phyloP scores from a whole-genome alignment of 1,140 invertebrate species.

The Metopolophium dirhodum region DNA sequence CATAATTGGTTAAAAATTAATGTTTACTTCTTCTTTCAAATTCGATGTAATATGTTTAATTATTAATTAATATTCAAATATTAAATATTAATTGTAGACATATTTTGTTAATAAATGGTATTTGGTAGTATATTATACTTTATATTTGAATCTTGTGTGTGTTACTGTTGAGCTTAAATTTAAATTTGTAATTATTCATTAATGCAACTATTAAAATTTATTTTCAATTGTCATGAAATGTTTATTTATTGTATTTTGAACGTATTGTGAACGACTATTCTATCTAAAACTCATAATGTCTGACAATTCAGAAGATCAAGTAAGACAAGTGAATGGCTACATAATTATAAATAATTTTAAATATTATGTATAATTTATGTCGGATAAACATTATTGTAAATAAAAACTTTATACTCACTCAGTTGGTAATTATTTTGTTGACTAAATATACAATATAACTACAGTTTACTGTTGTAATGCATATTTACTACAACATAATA shows the following conservation, averaged over 20 bases:
- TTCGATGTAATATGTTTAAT: background rate
- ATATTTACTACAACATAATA: background rate
- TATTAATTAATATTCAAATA: background rate
- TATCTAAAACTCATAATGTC: constrained; percentile 16
- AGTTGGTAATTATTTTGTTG: background rate
- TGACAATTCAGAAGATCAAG: constrained; percentile 45
- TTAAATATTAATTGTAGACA: background rate
- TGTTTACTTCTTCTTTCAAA: constrained; percentile 41
- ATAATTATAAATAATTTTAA: background rate
- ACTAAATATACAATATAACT: background rate
- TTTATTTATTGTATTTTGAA: background rate
- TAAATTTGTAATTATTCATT: background rate
- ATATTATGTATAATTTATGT: background rate
- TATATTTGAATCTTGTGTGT: background rate
- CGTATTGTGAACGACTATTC: constrained; percentile 21
- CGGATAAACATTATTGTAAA: background rate
- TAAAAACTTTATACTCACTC: background rate
- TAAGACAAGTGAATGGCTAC: background rate
- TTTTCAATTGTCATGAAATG: background rate
- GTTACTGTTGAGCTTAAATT: background rate
- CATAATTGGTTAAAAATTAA: constrained; percentile 7
- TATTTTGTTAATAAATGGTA: background rate
- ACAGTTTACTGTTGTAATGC: background rate
- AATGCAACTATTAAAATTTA: background rate
- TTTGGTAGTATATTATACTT: background rate